Percentiles rank a stretch among this genome's conserved stretches.
phyloP scores from a whole-genome alignment of 2,888 invertebrate species.

The Mimumesa dahlbomi region DNA sequence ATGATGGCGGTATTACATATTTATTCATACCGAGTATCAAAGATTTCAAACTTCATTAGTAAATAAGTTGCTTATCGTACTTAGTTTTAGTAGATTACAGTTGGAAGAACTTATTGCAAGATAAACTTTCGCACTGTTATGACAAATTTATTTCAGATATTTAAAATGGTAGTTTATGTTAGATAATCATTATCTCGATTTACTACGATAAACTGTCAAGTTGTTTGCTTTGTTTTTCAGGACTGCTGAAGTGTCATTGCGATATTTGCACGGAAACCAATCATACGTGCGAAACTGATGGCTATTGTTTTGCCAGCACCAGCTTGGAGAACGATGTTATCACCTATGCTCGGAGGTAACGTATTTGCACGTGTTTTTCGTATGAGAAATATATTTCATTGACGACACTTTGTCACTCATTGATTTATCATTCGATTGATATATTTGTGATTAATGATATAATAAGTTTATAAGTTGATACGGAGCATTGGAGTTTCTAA shows the following conservation, averaged over 20 bases:
- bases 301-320: constrained; percentile 92
- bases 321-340: constrained; percentile 83
- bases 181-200: no score
- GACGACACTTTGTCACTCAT: not conserved
- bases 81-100: no score
- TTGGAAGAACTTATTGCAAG: no score
- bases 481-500: no score
- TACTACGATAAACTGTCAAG: not conserved
- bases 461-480: not conserved
- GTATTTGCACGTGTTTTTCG: constrained; percentile 46
- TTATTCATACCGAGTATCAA: no score
- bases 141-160: not conserved
- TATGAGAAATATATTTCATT: constrained; percentile 14
- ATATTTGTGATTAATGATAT: not conserved
- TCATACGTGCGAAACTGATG: constrained; percentile 93
- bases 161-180: no score
- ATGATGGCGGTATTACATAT: no score
- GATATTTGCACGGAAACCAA: constrained; percentile 88
- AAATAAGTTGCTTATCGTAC: no score
- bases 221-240: constrained; percentile 80
- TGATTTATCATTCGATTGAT: constrained; percentile 4
- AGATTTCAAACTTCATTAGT: no score
- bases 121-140: not conserved
- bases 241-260: constrained; percentile 91
- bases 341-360: constrained; percentile 89